Percentiles rank a stretch among this genome's conserved stretches.
Conservation (phyloP, 2,113 vertebrate species). For the Seriola aureovittata region DNA sequence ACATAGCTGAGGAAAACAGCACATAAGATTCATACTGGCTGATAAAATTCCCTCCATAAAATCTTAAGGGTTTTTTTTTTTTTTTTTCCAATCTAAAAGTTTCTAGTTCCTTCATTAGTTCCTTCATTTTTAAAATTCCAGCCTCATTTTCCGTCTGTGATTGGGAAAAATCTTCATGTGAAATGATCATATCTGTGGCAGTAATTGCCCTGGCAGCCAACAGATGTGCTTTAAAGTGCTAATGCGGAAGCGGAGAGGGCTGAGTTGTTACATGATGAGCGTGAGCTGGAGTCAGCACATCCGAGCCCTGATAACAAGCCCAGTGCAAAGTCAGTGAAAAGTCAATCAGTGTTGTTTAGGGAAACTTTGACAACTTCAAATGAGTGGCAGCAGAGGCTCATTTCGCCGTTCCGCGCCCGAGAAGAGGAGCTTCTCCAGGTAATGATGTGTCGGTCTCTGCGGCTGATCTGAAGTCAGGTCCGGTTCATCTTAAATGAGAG, state of each 20-base stretch:
- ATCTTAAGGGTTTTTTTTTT: not conserved
- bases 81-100: not conserved
- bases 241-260: constrained; percentile 59
- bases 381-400: constrained; percentile 26
- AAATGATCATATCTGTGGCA: constrained; percentile 50
- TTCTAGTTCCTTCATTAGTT: constrained; percentile 36
- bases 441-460: constrained; percentile 35
- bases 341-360: constrained; percentile 71
- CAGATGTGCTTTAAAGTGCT: constrained; percentile 79
- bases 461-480: constrained; percentile 35
- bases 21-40: not conserved
- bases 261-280: constrained; percentile 35
- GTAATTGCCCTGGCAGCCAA: constrained; percentile 71
- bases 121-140: constrained; percentile 58
- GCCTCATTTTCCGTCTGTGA: constrained; percentile 47
- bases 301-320: constrained; percentile 63
- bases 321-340: constrained; percentile 72
- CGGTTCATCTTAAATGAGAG: not conserved
- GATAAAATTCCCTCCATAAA: not conserved
- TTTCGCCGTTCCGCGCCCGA: not conserved
- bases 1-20: constrained; percentile 2
- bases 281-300: constrained; percentile 72
- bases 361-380: constrained; percentile 66
- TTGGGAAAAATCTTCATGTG: constrained; percentile 49
- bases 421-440: constrained; percentile 10